These are phyloP conservation scores for Vanacampus margaritifer DNA, from an alignment of 2,113 vertebrate genomes.

Conservation along the genomic window DNA sequence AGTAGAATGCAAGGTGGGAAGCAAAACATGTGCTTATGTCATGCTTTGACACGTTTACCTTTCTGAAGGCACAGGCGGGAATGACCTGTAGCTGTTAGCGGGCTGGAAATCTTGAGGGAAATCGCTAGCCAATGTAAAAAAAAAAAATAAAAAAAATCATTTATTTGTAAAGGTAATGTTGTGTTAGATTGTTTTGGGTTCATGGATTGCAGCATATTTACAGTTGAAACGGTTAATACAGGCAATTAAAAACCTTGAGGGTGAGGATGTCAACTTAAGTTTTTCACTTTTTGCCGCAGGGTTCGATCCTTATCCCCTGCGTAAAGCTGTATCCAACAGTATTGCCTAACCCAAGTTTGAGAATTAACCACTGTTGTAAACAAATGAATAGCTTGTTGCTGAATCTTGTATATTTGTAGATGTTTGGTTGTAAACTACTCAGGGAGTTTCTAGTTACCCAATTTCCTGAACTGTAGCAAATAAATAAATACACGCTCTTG, in stretches of 20 bases:
- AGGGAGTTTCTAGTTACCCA: slow-evolving; percentile 65
- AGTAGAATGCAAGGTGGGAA: slow-evolving; percentile 31
- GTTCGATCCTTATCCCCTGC: too few species aligned
- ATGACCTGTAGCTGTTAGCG: slow-evolving; percentile 59
- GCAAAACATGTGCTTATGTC: slow-evolving; percentile 55
- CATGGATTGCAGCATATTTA: too few species aligned
- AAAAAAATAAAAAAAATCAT: too few species aligned
- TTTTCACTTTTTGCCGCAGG: too few species aligned
- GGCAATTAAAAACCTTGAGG: too few species aligned
- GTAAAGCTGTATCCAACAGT: not conserved
- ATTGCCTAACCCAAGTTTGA: not conserved
- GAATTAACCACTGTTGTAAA: slow-evolving; percentile 30
- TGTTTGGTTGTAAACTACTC: slow-evolving; percentile 65
- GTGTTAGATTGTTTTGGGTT: too few species aligned
- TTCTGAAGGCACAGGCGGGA: slow-evolving; percentile 38
- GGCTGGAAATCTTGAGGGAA: slow-evolving; percentile 56
- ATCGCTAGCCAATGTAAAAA: slow-evolving; percentile 35
- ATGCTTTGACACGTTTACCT: slow-evolving; percentile 65
- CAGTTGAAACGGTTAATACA: too few species aligned
- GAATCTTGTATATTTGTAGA: slow-evolving; percentile 71
- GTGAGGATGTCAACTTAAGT: too few species aligned
- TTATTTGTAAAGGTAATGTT: too few species aligned
- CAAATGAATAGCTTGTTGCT: slow-evolving; percentile 53
- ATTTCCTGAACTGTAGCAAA: slow-evolving; percentile 73
- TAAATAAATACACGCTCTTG: slow-evolving; percentile 63